Conservation (phyloP, 2,888 invertebrate species). For the Drymonia ruficornis region DNA sequence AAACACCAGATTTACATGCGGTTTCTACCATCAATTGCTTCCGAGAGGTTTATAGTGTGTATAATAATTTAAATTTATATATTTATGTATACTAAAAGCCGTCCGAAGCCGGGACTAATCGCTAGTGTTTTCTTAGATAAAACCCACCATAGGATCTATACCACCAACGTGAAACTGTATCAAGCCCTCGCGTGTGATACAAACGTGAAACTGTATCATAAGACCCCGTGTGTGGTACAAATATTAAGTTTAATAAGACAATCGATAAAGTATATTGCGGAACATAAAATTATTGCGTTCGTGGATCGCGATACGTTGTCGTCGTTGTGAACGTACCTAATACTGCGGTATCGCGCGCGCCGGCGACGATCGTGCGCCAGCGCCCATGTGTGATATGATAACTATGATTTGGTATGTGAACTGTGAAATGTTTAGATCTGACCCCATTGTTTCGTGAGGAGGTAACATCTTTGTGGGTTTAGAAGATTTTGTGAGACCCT, state of each 20-base stretch:
- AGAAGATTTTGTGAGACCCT: conserved; percentile 11
- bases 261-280: conserved; percentile 78
- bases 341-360: conserved; percentile 64
- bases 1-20: too few species aligned
- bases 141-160: too few species aligned
- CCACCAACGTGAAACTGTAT: too few species aligned
- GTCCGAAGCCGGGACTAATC: too few species aligned
- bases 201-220: not conserved
- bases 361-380: conserved; percentile 78
- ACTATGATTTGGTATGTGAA: conserved; percentile 46
- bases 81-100: too few species aligned
- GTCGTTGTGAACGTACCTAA: conserved; percentile 69
- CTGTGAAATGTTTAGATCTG: conserved; percentile 40
- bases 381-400: conserved; percentile 61
- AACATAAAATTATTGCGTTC: conserved; percentile 78
- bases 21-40: too few species aligned
- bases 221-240: conserved; percentile 37
- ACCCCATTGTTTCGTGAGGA: conserved; percentile 23
- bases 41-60: too few species aligned
- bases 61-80: too few species aligned
- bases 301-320: conserved; percentile 80
- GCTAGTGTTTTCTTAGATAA: too few species aligned
- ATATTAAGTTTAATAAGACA: conserved; percentile 77
- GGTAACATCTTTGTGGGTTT: conserved; percentile 18
- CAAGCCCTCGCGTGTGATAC: too few species aligned